Conservation (phyloP, 1,140 invertebrate species). For the Meloidogyne floridensis region DNA sequence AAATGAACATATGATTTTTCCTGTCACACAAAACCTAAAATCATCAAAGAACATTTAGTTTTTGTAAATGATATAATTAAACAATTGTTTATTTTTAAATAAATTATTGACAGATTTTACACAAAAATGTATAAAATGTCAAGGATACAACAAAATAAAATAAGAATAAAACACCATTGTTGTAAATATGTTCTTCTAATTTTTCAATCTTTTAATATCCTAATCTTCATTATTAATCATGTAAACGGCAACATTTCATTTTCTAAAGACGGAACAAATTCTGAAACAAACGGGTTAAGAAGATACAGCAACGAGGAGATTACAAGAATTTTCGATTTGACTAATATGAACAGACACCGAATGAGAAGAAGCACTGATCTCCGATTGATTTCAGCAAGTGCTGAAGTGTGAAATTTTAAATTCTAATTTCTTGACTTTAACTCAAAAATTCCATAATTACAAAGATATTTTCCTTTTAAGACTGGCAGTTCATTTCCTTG, state of each 20-base stretch:
- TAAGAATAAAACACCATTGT: not conserved
- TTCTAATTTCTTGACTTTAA: not conserved
- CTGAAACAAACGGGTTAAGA: not conserved
- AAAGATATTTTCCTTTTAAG: not conserved
- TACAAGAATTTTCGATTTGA: constrained; percentile 1
- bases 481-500: constrained; percentile 9
- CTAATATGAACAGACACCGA: not conserved
- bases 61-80: not conserved
- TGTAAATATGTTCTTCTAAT: not conserved
- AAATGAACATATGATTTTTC: not conserved
- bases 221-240: not conserved
- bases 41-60: not conserved
- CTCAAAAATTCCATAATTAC: not conserved
- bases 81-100: too few species aligned
- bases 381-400: not conserved
- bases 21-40: not conserved
- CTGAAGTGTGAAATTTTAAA: not conserved
- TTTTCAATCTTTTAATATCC: not conserved
- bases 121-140: not conserved
- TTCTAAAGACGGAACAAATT: not conserved
- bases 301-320: not conserved
- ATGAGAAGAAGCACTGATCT: not conserved
- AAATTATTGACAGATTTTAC: too few species aligned
- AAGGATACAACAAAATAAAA: not conserved
- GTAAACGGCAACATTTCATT: not conserved